phyloP scores from a whole-genome alignment of 2,888 invertebrate genomes.

The Herminia tarsipennalis region DNA sequence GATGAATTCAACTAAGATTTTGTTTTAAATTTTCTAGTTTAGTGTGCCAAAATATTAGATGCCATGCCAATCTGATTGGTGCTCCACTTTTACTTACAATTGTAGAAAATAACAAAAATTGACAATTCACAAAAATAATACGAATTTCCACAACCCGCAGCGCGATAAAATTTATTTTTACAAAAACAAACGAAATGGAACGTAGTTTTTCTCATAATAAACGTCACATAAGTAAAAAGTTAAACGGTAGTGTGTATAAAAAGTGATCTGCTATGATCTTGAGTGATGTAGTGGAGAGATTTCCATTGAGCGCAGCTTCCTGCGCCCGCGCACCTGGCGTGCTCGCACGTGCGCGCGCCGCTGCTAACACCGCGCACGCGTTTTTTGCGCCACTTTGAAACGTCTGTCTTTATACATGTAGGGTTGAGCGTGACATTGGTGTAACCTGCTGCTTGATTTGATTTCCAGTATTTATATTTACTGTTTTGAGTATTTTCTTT shows the following conservation, averaged over 20 bases:
- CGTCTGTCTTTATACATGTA: slow-evolving; percentile 6
- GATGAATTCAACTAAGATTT: too few relatives aligned
- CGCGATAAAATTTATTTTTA: too few relatives aligned
- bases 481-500: too few relatives aligned
- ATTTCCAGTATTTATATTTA: too few relatives aligned
- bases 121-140: too few relatives aligned
- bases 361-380: slow-evolving; percentile 14
- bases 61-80: too few relatives aligned
- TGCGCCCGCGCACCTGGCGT: slow-evolving; percentile 66
- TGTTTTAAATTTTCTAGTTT: too few relatives aligned
- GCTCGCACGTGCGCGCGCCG: slow-evolving; percentile 54
- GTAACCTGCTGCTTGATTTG: background rate
- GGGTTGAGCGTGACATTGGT: slow-evolving; percentile 8
- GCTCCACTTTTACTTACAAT: too few relatives aligned
- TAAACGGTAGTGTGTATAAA: slow-evolving; percentile 8
- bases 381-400: slow-evolving; percentile 29
- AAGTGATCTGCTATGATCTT: slow-evolving; percentile 6
- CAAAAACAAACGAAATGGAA: too few relatives aligned
- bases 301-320: slow-evolving; percentile 48
- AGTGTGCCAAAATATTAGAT: too few relatives aligned
- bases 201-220: background rate
- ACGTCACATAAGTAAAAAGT: background rate
- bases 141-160: too few relatives aligned
- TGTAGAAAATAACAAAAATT: too few relatives aligned
- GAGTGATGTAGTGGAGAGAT: slow-evolving; percentile 15